phyloP scores from a whole-genome alignment of 2,797 vertebrate species.

The Chloroceryle amazona region DNA sequence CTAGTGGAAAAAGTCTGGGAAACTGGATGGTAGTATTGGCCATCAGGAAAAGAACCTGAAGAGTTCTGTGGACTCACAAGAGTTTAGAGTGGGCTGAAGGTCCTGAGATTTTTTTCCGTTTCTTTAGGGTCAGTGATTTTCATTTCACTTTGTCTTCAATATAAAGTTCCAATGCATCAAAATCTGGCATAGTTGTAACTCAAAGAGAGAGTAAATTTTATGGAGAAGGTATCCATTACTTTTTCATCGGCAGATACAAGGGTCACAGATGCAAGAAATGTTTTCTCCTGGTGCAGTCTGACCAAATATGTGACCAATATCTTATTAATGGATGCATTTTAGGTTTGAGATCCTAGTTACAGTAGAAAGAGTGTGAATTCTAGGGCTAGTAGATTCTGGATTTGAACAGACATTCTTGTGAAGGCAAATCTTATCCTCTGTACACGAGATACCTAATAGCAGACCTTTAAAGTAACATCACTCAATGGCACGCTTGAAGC shows the following conservation, averaged over 20 bases:
- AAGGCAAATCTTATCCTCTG: not conserved
- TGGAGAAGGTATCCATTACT: not conserved
- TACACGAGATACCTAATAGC: not conserved
- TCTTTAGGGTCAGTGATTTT: not conserved
- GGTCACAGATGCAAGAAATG: not conserved
- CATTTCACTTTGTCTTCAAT: not conserved
- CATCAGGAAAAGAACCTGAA: not conserved
- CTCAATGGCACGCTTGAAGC: not conserved
- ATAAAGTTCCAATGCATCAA: not conserved
- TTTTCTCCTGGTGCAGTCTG: not conserved
- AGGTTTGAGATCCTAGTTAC: not conserved
- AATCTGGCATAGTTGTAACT: not conserved
- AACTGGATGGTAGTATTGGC: not conserved
- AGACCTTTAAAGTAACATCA: not conserved
- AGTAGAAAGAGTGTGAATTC: not conserved
- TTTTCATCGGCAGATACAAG: not conserved
- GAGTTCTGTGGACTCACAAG: rapidly evolving
- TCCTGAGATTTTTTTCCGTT: not conserved
- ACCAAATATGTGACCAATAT: not conserved
- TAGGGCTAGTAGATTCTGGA: not conserved
- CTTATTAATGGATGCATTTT: not conserved
- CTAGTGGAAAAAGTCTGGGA: not conserved
- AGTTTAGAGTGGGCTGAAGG: not conserved
- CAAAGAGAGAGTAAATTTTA: not conserved
- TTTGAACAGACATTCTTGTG: not conserved